A percentile compares a stretch with the other conserved stretches of the same genome.
Evolutionary conservation across 2,113 vertebrate species (phyloP).

Genomic region (Pyrgilauda ruficollis): DNA sequence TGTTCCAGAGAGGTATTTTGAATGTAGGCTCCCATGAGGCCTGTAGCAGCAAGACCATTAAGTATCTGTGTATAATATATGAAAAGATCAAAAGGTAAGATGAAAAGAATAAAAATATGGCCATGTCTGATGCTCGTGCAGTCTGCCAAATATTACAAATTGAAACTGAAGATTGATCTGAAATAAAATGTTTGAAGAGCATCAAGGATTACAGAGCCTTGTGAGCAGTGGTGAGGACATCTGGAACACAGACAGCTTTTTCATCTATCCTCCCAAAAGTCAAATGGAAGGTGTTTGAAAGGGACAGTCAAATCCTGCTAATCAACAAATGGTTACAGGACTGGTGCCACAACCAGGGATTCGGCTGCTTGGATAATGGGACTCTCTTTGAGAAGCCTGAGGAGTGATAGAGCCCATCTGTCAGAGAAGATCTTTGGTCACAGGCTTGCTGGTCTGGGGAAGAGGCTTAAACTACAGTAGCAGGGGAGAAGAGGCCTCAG

Average conservation of each 20-base stretch:
- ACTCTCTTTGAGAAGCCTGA: not conserved
- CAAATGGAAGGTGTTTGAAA: not conserved
- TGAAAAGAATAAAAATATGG: slow-evolving; percentile 34
- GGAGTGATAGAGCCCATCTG: no score
- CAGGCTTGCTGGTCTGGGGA: not conserved
- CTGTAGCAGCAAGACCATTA: not conserved
- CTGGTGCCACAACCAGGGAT: not conserved
- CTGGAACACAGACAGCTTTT: not conserved
- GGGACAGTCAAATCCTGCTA: not conserved
- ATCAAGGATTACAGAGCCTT: not conserved
- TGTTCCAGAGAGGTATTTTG: not conserved
- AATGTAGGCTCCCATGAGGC: not conserved
- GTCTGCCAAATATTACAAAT: not conserved
- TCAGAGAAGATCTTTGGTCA: not conserved
- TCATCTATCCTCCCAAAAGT: not conserved
- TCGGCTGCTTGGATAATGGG: not conserved
- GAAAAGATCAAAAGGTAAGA: slow-evolving; percentile 33
- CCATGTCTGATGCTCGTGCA: not conserved
- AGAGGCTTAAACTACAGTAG: not conserved
- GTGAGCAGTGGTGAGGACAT: not conserved
- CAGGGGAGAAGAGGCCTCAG: not conserved
- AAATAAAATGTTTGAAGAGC: not conserved
- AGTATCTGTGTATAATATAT: not conserved
- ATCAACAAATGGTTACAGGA: not conserved
- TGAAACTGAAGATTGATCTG: not conserved